phyloP scores from a whole-genome alignment of 2,888 invertebrate species.

The Amblyjoppa fuscipennis region DNA sequence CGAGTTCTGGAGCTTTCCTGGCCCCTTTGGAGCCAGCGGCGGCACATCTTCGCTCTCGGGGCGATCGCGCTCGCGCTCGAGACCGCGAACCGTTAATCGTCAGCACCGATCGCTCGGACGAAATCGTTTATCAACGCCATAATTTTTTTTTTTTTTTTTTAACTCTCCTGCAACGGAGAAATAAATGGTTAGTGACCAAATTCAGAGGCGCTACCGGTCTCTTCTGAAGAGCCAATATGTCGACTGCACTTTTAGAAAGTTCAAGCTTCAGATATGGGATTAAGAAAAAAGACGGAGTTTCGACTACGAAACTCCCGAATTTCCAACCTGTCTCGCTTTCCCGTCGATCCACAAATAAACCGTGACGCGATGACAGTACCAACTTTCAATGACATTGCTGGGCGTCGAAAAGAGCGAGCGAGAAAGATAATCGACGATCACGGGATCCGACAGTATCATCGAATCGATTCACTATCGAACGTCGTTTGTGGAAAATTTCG shows the following conservation, averaged over 20 bases:
- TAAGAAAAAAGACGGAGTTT: constrained; percentile 10
- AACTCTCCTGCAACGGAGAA: neutral
- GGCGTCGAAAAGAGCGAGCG: constrained; percentile 20
- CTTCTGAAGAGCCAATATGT: neutral
- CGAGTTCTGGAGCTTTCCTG: constrained; percentile 32
- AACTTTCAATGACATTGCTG: constrained; percentile 45
- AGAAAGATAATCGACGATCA: constrained; percentile 52
- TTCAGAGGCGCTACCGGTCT: neutral
- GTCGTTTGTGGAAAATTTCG: constrained; percentile 28
- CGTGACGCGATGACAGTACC: constrained; percentile 61
- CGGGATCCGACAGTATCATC: constrained; percentile 36
- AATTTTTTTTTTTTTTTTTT: neutral
- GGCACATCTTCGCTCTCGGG: constrained; percentile 34
- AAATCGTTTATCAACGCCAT: constrained; percentile 46
- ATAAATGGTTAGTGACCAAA: constrained; percentile 13
- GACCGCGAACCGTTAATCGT: constrained; percentile 59
- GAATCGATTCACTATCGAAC: constrained; percentile 37
- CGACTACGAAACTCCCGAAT: constrained; percentile 37
- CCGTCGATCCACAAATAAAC: constrained; percentile 57
- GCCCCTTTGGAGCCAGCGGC: constrained; percentile 7
- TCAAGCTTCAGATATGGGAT: neutral
- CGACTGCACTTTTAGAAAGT: constrained; percentile 11
- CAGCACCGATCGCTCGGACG: constrained; percentile 46
- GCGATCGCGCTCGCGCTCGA: constrained; percentile 34
- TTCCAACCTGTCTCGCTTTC: constrained; percentile 26